Percentiles rank a stretch among this genome's conserved stretches.
Evolutionary conservation across 2,888 invertebrate species (phyloP).

Genomic region (Lycophotia porphyrea): DNA sequence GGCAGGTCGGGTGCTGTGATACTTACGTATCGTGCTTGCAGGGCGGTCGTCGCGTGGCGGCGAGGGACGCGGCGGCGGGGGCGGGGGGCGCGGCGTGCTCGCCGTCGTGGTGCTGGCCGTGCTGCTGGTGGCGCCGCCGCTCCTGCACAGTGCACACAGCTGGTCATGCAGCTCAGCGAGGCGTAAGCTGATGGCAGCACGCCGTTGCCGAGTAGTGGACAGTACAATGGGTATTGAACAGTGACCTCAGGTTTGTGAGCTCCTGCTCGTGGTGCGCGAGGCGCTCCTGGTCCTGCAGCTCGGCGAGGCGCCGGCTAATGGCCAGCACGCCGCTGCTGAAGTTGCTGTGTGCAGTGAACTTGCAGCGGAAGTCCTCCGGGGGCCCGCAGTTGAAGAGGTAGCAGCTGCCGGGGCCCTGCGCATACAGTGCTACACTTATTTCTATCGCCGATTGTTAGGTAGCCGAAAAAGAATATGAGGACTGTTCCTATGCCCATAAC

Average conservation of each 20-base stretch:
- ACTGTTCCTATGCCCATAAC: not conserved
- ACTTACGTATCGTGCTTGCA: slow-evolving; percentile 36
- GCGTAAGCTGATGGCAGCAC: not conserved
- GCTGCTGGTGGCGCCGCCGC: slow-evolving; percentile 68
- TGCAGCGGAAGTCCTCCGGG: slow-evolving; percentile 97
- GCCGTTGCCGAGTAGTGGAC: slow-evolving; percentile 12
- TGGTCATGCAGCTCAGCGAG: not conserved
- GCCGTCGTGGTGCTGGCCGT: slow-evolving; percentile 65
- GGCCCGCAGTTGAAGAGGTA: slow-evolving; percentile 97
- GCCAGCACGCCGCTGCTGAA: slow-evolving; percentile 96
- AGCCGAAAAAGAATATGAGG: not conserved
- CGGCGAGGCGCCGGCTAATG: slow-evolving; percentile 91
- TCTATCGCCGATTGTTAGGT: not conserved
- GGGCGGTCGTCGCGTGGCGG: slow-evolving; percentile 27
- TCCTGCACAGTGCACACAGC: slow-evolving; percentile 61
- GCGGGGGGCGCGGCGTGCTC: slow-evolving; percentile 61
- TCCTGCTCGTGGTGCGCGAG: slow-evolving; percentile 94
- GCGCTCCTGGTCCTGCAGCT: slow-evolving; percentile 93
- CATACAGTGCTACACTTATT: not conserved
- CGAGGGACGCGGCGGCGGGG: slow-evolving; percentile 57
- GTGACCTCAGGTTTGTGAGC: slow-evolving; percentile 92
- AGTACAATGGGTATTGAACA: slow-evolving; percentile 65
- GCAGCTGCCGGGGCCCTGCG: slow-evolving; percentile 95
- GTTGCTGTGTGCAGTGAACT: slow-evolving; percentile 96
- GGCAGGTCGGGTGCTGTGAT: not conserved